Evolutionary conservation across 30 jellyfish, hydroid and myxozoan genomes (phyloP), one percentile per base, ranked within the genome.

Genomic region (Aurelia aurita): DNA sequence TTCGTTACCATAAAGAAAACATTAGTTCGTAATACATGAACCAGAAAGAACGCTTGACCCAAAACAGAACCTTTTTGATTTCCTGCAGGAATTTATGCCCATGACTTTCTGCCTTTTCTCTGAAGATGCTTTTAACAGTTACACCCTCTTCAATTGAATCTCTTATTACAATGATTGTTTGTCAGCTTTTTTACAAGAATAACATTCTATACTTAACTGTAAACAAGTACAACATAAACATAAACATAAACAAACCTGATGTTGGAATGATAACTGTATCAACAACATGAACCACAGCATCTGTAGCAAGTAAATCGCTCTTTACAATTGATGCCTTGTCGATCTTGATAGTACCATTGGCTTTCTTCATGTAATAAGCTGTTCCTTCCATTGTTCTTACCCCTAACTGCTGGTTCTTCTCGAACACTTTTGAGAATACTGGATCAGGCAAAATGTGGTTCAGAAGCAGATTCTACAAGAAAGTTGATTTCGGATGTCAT

Each of bases 301-400:
- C 90, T 19, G 44, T 67, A 0, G 90, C 86, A 15, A 43, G 44
- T 10, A 65, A 25, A 46, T 87, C 90, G 0, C 27, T 16, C 70
- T n/a, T 57, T 27, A 47, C 11, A 15, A 87, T 3, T 27, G 51
- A 45, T 7, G 90, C 96, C 26, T 66, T 65, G 69, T 72, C 79
- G 34, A 87, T 70, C 72, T 25, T 31, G 45, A 51, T 20, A 3
- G 85, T 88, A 6, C 85, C 85, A 31, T 88, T 80, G 15, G 21
- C 19, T 28, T 45, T 69, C 21, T 34, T 88, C 92, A 78, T 58
- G 29, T 15, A 53, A 69, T 74, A 72, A 2, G 86, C 85, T 5
- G 92, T 71, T 12, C 92, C 96, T 53, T 88, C 91, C 28, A 49
- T 78, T 3, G 96, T 74, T 39, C 89, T 49, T 29, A 77, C 76